Evolutionary conservation across 2,113 vertebrate genomes (phyloP).

Genomic region (Uria lomvia): DNA sequence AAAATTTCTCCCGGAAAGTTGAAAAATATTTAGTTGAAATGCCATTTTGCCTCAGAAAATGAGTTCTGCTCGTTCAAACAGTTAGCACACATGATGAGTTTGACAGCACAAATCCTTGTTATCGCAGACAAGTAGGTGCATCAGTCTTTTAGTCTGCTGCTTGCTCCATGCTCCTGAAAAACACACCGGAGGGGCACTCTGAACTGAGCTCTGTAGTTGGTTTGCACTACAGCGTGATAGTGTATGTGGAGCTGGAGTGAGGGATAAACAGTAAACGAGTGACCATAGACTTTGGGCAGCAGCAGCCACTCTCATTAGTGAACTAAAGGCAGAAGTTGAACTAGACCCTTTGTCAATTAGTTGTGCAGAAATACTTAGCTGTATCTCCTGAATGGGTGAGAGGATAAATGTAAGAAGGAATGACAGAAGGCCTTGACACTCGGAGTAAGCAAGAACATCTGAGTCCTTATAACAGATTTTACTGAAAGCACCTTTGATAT

Average conservation of each 20-base stretch:
- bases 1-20: neutral
- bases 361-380: neutral
- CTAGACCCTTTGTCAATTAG: neutral
- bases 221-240: neutral
- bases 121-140: rapidly evolving
- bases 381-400: neutral
- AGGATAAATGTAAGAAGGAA: neutral
- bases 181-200: neutral
- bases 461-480: neutral
- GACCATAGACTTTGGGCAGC: neutral
- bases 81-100: neutral
- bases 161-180: neutral
- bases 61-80: neutral
- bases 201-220: neutral
- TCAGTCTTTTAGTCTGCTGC: neutral
- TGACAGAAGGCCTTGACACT: neutral
- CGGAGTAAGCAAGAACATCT: neutral
- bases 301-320: rapidly evolving
- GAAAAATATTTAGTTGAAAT: neutral
- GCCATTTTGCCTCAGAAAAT: neutral
- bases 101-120: neutral
- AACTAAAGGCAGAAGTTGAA: neutral
- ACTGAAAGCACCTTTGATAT: neutral
- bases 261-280: neutral
- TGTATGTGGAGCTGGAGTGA: neutral